Base-by-base conservation (phyloP, 2,797 vertebrate genomes). In the Poeciliopsis presidionis region DNA sequence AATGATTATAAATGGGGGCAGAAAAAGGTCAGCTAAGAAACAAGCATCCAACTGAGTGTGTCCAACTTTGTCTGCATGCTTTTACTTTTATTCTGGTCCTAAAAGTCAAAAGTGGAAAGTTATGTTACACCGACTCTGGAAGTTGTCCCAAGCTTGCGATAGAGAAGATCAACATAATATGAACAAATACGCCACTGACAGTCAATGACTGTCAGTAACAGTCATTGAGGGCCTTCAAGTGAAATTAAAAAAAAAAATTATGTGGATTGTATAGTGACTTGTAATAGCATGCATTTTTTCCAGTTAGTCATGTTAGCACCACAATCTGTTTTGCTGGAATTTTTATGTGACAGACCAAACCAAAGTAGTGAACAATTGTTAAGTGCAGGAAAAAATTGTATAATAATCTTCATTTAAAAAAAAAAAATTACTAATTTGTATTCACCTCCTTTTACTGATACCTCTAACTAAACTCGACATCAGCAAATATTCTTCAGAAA, bases 81-180 rank as follows among this genome's bases (percentile, higher is more conserved):
- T n/a, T 69, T 69, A 69, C 65, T 69, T 69, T 43, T 25, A 69
- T 69, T 67, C 47, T 14, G 36, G 0, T 22, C 25, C 41, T 8
- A 16, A 12, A 69, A 70, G 2, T 69, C 25, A 77, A 51, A 75
- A 51, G 20, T 3, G 51, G 51, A 76, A 82, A 86, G 84, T 33
- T 59, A 86, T 74, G 85, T 80, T 85, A 85, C 86, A 46, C 91
- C 65, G 73, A 74, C 88, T 91, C 87, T 84, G 73, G 74, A 84
- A 83, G 45, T 79, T 79, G 87, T 90, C 47, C 79, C 81, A 72
- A 79, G 84, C 91, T 93, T 87, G 89, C 76, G 59, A 81, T 33
- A 1, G 82, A 45, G 74, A 72, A 36, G 70, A 76, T 74, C 55
- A 63, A 63, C 63, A 55, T 1, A 14, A 73, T 7, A 51, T 78